phyloP scores from a whole-genome alignment of 2,888 invertebrate species.

The Argynnis bischoffii region DNA sequence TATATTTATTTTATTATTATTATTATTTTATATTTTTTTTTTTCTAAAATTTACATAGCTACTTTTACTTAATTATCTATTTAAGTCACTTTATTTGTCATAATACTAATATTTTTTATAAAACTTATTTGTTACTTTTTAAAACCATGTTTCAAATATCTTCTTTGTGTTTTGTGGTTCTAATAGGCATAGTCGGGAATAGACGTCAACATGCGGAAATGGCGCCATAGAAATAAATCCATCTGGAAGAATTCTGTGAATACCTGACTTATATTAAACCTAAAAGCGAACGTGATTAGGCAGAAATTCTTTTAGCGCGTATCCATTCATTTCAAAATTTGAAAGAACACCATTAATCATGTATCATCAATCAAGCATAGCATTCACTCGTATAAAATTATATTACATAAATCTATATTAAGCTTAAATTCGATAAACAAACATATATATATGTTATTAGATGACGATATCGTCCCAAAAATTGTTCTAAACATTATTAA shows the following conservation, averaged over 20 bases:
- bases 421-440: background rate
- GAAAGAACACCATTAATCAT: constrained; percentile 20
- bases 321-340: constrained; percentile 9
- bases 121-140: background rate
- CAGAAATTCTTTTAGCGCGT: constrained; percentile 16
- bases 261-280: constrained; percentile 22
- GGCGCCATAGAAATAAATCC: constrained; percentile 24
- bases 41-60: no score
- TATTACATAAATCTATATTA: background rate
- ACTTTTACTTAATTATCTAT: no score
- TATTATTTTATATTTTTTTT: no score
- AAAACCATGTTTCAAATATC: background rate
- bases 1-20: no score
- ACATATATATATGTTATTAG: background rate
- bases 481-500: constrained; percentile 39
- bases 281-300: constrained; percentile 18
- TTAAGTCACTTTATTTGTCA: background rate
- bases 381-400: constrained; percentile 14
- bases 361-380: constrained; percentile 29
- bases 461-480: constrained; percentile 31
- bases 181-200: constrained; percentile 20
- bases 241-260: constrained; percentile 21
- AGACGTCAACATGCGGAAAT: constrained; percentile 13
- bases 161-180: constrained; percentile 10
- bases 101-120: background rate